phyloP scores from a whole-genome alignment of 2,113 vertebrate species.

The Phylloscopus trochilus region DNA sequence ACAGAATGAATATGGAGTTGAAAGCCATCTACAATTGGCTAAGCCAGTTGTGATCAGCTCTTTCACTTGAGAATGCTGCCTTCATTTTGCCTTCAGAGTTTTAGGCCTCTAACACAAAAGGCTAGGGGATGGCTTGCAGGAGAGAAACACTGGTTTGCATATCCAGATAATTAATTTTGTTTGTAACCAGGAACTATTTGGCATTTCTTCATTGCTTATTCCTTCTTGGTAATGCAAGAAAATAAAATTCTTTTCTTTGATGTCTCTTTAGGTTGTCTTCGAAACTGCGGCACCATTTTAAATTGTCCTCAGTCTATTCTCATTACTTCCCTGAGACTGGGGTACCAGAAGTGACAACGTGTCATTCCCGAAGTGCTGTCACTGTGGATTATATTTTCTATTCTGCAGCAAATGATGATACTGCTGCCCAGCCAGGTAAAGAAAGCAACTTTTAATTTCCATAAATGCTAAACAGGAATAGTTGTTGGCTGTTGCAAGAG shows the following conservation, averaged over 20 bases:
- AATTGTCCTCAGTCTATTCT: conserved; percentile 86
- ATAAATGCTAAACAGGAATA: neutral
- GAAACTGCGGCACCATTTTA: conserved; percentile 80
- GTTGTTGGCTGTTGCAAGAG: neutral
- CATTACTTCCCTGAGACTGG: conserved; percentile 81
- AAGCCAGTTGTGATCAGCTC: neutral
- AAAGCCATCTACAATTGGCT: neutral
- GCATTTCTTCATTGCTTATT: neutral
- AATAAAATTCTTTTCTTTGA: neutral
- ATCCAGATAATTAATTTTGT: neutral
- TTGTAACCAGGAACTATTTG: neutral
- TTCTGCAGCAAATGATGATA: conserved; percentile 70
- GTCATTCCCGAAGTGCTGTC: conserved; percentile 85
- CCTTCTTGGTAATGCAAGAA: neutral
- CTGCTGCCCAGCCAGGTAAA: conserved; percentile 70
- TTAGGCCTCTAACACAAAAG: neutral
- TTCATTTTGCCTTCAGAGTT: neutral
- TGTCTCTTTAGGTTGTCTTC: conserved; percentile 61
- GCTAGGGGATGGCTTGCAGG: neutral
- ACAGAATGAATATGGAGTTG: neutral
- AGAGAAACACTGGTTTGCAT: neutral
- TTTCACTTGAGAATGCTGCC: neutral
- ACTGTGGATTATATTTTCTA: conserved; percentile 98
- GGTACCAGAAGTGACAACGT: conserved; percentile 91
- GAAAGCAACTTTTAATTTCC: neutral